Evolutionary conservation across 2,888 invertebrate genomes (phyloP), one percentile per base, ranked within the genome.

Genomic region (Fragum whitleyi): DNA sequence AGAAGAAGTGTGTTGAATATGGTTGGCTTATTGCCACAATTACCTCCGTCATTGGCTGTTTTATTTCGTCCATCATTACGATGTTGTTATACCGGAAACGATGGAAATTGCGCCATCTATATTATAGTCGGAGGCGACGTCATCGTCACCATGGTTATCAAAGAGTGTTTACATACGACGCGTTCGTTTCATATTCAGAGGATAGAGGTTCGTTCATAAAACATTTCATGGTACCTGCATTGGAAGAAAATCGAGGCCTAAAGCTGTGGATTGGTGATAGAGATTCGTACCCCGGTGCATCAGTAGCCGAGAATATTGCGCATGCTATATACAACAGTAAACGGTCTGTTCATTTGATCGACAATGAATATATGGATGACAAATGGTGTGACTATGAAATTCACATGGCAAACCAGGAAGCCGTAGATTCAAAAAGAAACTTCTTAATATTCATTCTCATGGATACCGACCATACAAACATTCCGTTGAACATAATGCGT

Each of bases 371-470:
- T 36, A 29, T 86, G 32, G 70, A 62, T 9, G 81, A 79, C 21
- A 77, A 42, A 7, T 85, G 84, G 86, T 85, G 83, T 51, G 79
- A 79, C 69, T 85, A 85, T 67, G 85, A 87, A 68, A 68, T 83
- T 55, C 77, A 87, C 61, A 85, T 85, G 81, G 85, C 83, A 11
- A 59, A 55, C 19, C 59, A 79, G 61, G 85, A 87, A 68, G 65
- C 79, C 1, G 42, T 83, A 0, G 74, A 74, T 21, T 68, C 75
- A 2, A 70, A 78, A n/a, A 71, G 82, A 47, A 74, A 76, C 11
- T n/a, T 79, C 36, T 51, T 87, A 1, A 73, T 87, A 11, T 21
- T 86, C 51, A 77, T 86, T 14, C 16, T 74, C 36, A 69, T 81
- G 71, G 84, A 81, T 23, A 59, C 55, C 0, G 73, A 83, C 6